Evolutionary conservation across 2,797 vertebrate genomes (phyloP).

Genomic region (Pogoniulus pusillus): DNA sequence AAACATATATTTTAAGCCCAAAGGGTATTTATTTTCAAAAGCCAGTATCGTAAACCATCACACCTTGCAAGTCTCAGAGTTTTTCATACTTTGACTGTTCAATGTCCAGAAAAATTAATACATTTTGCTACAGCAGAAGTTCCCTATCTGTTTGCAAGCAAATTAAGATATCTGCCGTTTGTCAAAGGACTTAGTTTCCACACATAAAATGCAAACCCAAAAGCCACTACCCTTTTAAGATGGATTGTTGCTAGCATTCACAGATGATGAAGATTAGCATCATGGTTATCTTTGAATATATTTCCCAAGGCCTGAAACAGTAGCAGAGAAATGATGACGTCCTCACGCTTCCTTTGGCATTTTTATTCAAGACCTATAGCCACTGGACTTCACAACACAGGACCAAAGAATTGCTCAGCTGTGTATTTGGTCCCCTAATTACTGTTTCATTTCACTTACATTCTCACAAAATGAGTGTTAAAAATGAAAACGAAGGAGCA

Average conservation of each 20-base stretch:
- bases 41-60: neutral
- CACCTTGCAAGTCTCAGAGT: neutral
- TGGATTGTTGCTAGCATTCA: neutral
- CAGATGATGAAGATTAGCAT: neutral
- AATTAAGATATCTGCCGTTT: constrained; percentile 37
- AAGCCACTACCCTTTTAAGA: neutral
- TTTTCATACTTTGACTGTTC: constrained; percentile 9
- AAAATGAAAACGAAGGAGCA: constrained; percentile 62
- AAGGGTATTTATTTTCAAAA: constrained; percentile 50
- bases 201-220: neutral
- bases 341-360: neutral
- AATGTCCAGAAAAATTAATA: constrained; percentile 34
- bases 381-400: neutral
- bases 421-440: constrained; percentile 53
- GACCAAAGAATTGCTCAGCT: constrained; percentile 1
- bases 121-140: neutral
- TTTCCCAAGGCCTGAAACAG: neutral
- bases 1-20: constrained; percentile 19
- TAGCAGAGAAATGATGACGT: neutral
- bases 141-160: neutral
- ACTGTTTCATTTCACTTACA: constrained; percentile 63
- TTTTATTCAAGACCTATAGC: neutral
- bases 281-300: neutral
- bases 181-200: neutral
- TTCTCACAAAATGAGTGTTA: constrained; percentile 55